Evolutionary conservation across 2,797 vertebrate species (phyloP), one percentile per base, ranked within the genome.

Genomic region (Catostomus latipinnis): DNA sequence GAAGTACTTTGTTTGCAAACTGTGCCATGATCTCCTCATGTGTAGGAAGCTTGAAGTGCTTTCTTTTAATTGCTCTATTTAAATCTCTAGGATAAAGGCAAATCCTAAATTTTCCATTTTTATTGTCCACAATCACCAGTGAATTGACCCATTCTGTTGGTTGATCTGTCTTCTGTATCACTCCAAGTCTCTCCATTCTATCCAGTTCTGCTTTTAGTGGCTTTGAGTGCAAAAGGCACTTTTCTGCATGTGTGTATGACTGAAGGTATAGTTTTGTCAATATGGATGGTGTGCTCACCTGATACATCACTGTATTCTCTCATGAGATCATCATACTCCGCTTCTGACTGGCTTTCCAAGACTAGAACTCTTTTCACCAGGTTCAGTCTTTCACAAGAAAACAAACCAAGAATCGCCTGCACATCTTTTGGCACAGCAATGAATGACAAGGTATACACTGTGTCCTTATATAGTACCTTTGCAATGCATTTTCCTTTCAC

Each of bases 61-160:
- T 74, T 81, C 84, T 57, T n/a, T 49, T 78, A 16, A 85, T 83
- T 9, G 71, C 74, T 68, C 71, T 71, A 9, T 85, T 85, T 0
- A 81, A 13, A 52, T 83, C 46, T 48, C 75, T 68, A 3, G 81
- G 22, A 22, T 22, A 22, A 22, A 22, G 22, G 22, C 22, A 22
- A 22, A 22, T 22, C 22, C 22, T 22, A 1, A 22, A 22, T 22
- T 22, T 22, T 22, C 22, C 22, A 22, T 22, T 22, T 22, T 22
- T 22, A 22, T 22, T 22, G 22, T 22, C 22, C 22, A 22, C 22
- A 22, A 22, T 22, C 22, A 22, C 22, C 1, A 22, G 22, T 22
- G 22, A 22, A 22, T 22, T 22, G 22, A 22, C 22, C 22, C 22
- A 22, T 22, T 22, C 22, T 22, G 22, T 22, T 1, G 22, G 22